Conservation (phyloP, 2,113 vertebrate species). For the Fulica atra region DNA sequence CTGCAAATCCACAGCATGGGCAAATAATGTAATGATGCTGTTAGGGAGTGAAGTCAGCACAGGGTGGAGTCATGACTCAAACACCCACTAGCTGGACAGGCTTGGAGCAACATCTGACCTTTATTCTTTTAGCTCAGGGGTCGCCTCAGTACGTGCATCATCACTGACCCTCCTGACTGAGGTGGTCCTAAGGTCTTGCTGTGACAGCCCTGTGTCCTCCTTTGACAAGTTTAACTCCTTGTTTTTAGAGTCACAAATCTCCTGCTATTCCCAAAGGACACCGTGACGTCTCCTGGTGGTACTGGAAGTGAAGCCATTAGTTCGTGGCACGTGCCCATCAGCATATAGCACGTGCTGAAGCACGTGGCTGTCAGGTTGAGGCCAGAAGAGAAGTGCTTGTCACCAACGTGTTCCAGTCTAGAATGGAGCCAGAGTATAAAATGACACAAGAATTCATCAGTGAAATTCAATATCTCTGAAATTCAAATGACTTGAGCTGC, state of each 20-base stretch:
- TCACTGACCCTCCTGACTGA: fast-evolving
- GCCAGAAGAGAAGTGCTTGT: not conserved
- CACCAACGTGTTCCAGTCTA: not conserved
- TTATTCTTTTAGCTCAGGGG: not conserved
- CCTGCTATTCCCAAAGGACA: not conserved
- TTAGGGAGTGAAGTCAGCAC: not conserved
- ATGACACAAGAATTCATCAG: not conserved
- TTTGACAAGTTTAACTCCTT: not conserved
- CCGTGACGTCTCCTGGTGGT: not conserved
- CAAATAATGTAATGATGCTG: fast-evolving
- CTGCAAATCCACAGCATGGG: not conserved
- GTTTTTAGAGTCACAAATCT: not conserved
- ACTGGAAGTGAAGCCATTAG: not conserved
- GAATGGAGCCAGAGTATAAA: not conserved
- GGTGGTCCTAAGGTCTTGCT: not conserved
- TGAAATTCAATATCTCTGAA: conserved; percentile 8
- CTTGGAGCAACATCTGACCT: not conserved
- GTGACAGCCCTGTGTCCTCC: not conserved
- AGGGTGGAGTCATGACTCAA: not conserved
- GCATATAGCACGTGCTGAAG: not conserved
- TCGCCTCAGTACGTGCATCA: fast-evolving
- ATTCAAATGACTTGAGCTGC: not conserved
- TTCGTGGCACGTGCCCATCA: not conserved
- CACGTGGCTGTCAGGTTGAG: not conserved
- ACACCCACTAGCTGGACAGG: fast-evolving